These are phyloP conservation scores for Tetragonula clypearis DNA, from an alignment of 1,140 invertebrate genomes.

Conservation along the genomic window DNA sequence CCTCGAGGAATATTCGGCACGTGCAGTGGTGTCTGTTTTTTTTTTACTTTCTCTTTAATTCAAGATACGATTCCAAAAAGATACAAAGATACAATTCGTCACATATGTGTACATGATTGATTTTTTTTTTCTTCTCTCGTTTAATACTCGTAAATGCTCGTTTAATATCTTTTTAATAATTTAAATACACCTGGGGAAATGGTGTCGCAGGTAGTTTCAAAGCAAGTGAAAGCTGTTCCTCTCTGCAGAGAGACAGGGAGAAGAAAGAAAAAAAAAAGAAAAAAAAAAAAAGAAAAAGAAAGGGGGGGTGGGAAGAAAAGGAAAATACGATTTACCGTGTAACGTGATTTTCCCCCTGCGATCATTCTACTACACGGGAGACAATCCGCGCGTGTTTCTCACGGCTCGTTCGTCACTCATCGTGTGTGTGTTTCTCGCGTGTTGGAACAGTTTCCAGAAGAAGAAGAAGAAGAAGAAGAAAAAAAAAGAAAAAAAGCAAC, in stretches of 20 bases:
- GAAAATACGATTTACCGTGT: not conserved
- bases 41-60: not conserved
- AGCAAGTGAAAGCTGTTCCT: not conserved
- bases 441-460: not conserved
- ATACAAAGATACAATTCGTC: conserved; percentile 4
- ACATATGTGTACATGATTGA: not conserved
- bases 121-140: not conserved
- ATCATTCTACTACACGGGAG: not conserved
- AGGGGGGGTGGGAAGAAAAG: too few species aligned
- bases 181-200: not conserved
- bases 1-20: not conserved
- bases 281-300: not conserved
- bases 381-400: not conserved
- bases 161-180: not conserved
- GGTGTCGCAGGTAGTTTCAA: not conserved
- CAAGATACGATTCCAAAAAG: not conserved
- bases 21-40: not conserved
- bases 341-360: not conserved
- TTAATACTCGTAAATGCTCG: not conserved
- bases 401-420: not conserved
- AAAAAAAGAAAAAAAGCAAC: too few species aligned
- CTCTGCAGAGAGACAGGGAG: too few species aligned
- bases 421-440: too few species aligned
- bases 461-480: too few species aligned
- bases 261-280: not conserved